Base-by-base conservation (phyloP, 2,797 vertebrate genomes). In the Lepus townsendii region DNA sequence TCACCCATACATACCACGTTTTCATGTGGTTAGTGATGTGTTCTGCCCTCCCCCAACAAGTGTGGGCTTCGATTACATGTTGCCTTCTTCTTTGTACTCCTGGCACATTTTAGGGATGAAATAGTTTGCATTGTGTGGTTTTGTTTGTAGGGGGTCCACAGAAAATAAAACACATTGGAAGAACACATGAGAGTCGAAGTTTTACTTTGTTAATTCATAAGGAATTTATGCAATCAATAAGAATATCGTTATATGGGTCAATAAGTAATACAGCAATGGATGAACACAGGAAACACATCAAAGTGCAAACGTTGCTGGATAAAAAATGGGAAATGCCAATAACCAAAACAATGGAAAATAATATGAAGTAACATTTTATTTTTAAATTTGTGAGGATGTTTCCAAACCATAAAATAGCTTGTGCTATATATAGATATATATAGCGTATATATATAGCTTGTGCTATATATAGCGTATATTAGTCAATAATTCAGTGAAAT, bases 91-190 rank as follows among this genome's bases (percentile, higher is more conserved):
- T 88, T 38, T 85, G 54, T 54, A 75, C 38, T 71, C 7, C 75
- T 83, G 14, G 24, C 38, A 88, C 6, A 57, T 60, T 88, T 87
- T 52, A 57, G 30, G 27, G 8, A 73, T 62, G 38, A 68, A 71
- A 54, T 77, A 90, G 66, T 93, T 82, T 47, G 17, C n/a, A 52
- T 84, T 82, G 2, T 79, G 47, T 73, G 47, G 3, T 83, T 91
- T 76, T 89, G 24, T 95, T 84, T 91, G 10, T n/a, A 47, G 19
- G 24, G 0, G 0, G 12, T 30, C 79, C n/a, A 54, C 5, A 94
- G 47, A 96, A 75, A 83, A 92, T 35, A 60, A 73, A 93, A 22
- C 11, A n/a, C 5, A 79, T 32, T 83, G 57, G 24, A 92, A 92
- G 30, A 3, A 66, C 2, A 30, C 42, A 38, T 27, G 7, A 52